Evolutionary conservation across 2,888 invertebrate genomes (phyloP), one percentile per base, ranked within the genome.

Genomic region (Alloplasta piceator): DNA sequence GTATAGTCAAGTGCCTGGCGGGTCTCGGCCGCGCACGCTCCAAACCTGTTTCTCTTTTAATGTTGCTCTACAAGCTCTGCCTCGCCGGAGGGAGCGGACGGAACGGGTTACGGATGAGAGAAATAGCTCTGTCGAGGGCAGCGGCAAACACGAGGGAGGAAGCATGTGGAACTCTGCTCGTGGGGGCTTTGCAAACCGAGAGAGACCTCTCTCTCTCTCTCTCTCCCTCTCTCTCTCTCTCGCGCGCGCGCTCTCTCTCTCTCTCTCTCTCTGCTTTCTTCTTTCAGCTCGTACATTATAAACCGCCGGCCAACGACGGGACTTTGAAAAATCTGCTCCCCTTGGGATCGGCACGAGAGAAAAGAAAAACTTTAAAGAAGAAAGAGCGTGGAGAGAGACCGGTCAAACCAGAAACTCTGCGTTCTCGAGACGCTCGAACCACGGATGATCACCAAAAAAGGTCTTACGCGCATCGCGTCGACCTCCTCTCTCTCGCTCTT

Each of bases 391-490:
- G 56, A 41, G 56, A 74, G 55, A 48, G 76, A 87, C 87, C 84
- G 84, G 88, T 84, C 85, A 85, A 86, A 88, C 88, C 84, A 85
- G 88, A 87, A 86, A 76, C 48, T 48, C 14, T 14, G 63, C 61
- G 74, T 64, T 78, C 61, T 52, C 61, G 72, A 75, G 63, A 66
- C 74, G 38, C 63, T 39, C 70, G 78, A 74, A 67, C 70, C 58
- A 52, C 74, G 64, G 68, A 68, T 60, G 82, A 88, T 87, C 84
- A 80, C 89, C 89, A 87, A 89, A 89, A 89, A 88, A 86, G 89
- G 89, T 39, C 84, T 86, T 87, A 87, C 38, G 56, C 68, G 73
- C 86, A 74, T 83, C 86, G 86, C 81, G 83, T 83, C 70, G 74
- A 71, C 83, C 61, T 63, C 76, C 75, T 66, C 61, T 61, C 73